Evolutionary conservation across 1,140 invertebrate genomes (phyloP), one percentile per base, ranked within the genome.

Genomic region (Reticulitermes speratus): DNA sequence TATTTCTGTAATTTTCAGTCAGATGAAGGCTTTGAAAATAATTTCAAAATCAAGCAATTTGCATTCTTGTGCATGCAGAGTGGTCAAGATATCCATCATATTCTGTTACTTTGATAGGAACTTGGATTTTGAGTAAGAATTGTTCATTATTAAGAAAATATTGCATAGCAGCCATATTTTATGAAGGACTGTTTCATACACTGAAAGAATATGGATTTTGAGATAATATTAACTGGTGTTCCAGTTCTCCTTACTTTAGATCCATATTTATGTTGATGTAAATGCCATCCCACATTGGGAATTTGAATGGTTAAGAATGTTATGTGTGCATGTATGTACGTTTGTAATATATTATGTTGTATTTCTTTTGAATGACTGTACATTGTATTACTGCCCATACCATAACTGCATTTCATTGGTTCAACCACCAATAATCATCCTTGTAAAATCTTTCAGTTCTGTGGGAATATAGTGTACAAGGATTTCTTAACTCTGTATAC

Each of bases 401-500:
- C 85, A 84, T 87, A 87, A 84, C 9, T 75, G 65, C 83, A 84
- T 84, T 25, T 52, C 83, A 84, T 84, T 84, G 83, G 30, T 52
- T n/a, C n/a, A 25, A 8, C 21, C 19, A 75, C n/a, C 65, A 75
- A 5, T 5, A 45, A 84, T 52, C 19, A 32, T 84, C 83, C 83
- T 84, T 84, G 83, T 84, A 84, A 84, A 84, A 16, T 84, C 1
- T 84, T 84, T 32, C 55, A 44, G 83, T 52, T 52, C n/a, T 84
- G 59, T 87, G 86, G 83, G 69, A 65, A 55, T 65, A 55, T 87
- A 75, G 83, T 87, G 85, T 85, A 87, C 86, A 87, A 87, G 84
- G 69, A 87, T 87, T 87, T 87, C 86, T 48, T 87, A 87, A 65
- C 82, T 69, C 82, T 87, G 86, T 87, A 87, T 84, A 87, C 86